phyloP scores from a whole-genome alignment of 2,113 vertebrate species.

The Daphoenositta chrysoptera region DNA sequence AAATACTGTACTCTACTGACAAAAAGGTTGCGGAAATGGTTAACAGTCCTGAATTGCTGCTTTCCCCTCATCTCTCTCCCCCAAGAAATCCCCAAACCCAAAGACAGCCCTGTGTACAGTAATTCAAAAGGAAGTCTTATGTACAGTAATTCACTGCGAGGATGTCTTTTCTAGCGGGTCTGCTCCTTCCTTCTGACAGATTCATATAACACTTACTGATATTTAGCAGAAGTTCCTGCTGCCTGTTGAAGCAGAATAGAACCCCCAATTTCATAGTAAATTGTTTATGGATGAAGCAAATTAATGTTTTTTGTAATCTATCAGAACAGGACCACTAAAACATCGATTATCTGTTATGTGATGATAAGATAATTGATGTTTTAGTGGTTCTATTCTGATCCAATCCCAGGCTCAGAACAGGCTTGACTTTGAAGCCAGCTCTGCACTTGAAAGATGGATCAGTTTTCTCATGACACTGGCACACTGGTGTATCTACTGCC shows the following conservation, averaged over 20 bases:
- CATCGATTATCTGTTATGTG: not conserved
- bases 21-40: not conserved
- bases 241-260: not conserved
- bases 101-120: not conserved
- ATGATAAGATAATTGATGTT: not conserved
- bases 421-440: not conserved
- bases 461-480: not conserved
- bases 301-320: not conserved
- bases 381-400: not conserved
- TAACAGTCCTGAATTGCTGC: not conserved
- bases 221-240: not conserved
- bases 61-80: rapidly evolving
- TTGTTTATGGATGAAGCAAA: not conserved
- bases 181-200: not conserved
- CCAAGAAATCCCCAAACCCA: not conserved
- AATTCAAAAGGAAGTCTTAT: not conserved
- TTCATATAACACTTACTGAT: not conserved
- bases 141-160: not conserved
- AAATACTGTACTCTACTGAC: not conserved
- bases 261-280: not conserved
- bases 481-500: not conserved
- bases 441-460: not conserved
- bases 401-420: not conserved
- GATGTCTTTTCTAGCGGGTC: not conserved
- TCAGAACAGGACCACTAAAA: not conserved